phyloP scores from a whole-genome alignment of 1,140 invertebrate genomes.

The Pygmarrhopalites habei region DNA sequence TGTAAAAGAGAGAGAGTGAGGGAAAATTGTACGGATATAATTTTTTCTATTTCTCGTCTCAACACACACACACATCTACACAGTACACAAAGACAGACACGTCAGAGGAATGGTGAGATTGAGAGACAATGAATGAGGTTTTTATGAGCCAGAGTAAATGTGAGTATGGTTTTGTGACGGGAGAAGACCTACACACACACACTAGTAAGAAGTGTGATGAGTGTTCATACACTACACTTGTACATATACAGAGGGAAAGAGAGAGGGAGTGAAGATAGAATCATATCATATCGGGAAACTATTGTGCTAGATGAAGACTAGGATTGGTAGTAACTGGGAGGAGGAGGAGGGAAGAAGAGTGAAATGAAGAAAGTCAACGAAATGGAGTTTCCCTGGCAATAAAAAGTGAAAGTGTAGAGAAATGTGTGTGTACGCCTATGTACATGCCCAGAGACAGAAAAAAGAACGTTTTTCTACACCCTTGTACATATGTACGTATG shows the following conservation, averaged over 20 bases:
- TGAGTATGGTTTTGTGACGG: conserved; percentile 13
- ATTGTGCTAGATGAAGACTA: conserved; percentile 11
- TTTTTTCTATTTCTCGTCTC: too few relatives aligned
- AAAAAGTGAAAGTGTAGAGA: conserved; percentile 19
- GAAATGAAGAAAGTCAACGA: conserved; percentile 10
- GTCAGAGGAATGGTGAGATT: conserved; percentile 13
- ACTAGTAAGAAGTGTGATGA: too few relatives aligned
- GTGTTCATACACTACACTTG: too few relatives aligned
- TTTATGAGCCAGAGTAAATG: conserved; percentile 19
- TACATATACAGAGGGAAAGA: too few relatives aligned
- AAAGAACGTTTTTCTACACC: too few relatives aligned
- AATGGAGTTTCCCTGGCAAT: conserved; percentile 25
- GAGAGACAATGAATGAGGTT: conserved; percentile 25
- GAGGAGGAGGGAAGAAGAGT: conserved; percentile 14
- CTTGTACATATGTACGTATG: too few relatives aligned
- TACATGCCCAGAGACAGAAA: neutral
- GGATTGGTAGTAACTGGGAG: neutral
- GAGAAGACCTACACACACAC: too few relatives aligned
- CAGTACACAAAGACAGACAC: too few relatives aligned
- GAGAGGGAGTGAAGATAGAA: neutral
- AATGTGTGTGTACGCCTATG: too few relatives aligned
- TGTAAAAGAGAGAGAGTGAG: too few relatives aligned
- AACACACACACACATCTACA: too few relatives aligned
- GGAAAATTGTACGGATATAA: too few relatives aligned
- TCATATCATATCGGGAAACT: conserved; percentile 12